Base-by-base conservation (phyloP, 2,113 vertebrate species). In the Laterallus jamaicensis region DNA sequence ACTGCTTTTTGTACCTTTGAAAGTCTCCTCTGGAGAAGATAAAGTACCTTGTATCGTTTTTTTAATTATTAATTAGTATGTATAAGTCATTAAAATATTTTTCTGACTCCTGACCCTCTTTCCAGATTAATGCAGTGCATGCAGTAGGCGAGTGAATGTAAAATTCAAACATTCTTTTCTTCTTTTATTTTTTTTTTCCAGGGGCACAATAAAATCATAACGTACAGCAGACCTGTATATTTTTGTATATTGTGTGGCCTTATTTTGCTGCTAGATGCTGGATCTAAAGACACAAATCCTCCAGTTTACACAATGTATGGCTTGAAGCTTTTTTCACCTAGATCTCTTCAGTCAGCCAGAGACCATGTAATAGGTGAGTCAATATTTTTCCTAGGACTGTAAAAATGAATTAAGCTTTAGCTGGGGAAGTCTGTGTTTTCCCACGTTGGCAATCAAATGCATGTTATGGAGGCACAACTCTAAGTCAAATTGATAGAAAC, bases 161-260 rank as follows among this genome's bases (percentile, higher is more conserved):
- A 77, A 90, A 87, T 90, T 87, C 31, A 81, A 86, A 93, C 28
- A 24, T 84, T 42, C 68, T 58, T 58, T 35, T 47, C 5, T n/a
- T 40, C 11, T 39, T 11, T 19, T n/a, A n/a, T 31, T 12, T 52
- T 28, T 49, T 76, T 60, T 83, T 84, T 96, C 60, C 93, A 99
- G 99, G 99, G 99, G 54, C 99, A 99, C 97, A 99, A 99, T 98
- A 99, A 99, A 97, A 97, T 99, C 92, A 99, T 99, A 91, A 98
- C 98, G 64, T 99, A 99, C 95, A 99, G 99, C 97, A 98, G 99
- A 68, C 99, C 99, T 11, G 98, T 99, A 64, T 99, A 99, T 98
- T 99, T 99, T 97, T 99, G 99, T 94, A 95, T 99, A 92, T 98
- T 99, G 95, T 99, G 99, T 91, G 96, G 98, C 97, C 98, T 99